Conservation (phyloP, 2,113 vertebrate genomes). For the Diadophis punctatus region DNA sequence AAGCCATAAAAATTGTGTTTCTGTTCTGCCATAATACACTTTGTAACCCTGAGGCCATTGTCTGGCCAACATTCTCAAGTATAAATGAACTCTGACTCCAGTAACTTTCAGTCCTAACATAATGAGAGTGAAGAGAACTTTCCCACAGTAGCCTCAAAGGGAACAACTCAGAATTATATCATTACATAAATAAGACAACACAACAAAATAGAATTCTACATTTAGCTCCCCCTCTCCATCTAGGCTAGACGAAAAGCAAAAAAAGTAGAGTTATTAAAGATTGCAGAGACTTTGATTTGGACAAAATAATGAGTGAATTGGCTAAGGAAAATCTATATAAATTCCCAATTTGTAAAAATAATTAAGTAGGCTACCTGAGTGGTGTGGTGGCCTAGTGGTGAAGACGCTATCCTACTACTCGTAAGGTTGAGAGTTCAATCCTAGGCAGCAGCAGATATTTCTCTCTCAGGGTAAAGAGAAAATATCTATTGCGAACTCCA, state of each 20-base stretch:
- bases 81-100: conserved; percentile 60
- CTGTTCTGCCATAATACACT: conserved; percentile 39
- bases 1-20: conserved; percentile 50
- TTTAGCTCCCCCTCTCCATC: background rate
- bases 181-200: conserved; percentile 21
- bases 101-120: conserved; percentile 54
- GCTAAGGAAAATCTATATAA: background rate
- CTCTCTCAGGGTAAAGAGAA: background rate
- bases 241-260: conserved; percentile 14
- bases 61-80: conserved; percentile 16
- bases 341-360: background rate
- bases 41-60: conserved; percentile 42
- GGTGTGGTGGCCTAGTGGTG: background rate
- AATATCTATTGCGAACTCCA: background rate
- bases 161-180: conserved; percentile 39
- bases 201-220: background rate
- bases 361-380: background rate
- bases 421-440: background rate
- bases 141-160: conserved; percentile 44
- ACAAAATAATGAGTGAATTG: background rate
- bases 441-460: background rate
- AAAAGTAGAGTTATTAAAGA: background rate
- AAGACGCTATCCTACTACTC: background rate
- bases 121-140: conserved; percentile 44
- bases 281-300: background rate